A percentile compares a stretch with the other conserved stretches of the same genome.
phyloP scores from a whole-genome alignment of 2,113 vertebrate genomes.

The Dunckerocampus dactyliophorus region DNA sequence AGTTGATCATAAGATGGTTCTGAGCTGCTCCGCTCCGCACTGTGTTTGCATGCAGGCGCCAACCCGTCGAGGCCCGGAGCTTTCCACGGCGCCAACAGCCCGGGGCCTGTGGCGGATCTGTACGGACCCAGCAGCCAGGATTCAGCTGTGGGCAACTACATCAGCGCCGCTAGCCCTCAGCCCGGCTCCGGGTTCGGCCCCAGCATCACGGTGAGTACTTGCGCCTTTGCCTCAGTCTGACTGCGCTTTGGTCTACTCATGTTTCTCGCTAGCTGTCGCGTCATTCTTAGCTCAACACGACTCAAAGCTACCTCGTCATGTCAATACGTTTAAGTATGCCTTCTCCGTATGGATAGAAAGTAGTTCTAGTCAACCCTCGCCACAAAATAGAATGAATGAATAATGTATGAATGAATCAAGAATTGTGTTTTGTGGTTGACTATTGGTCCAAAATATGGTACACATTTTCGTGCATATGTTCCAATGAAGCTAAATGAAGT shows the following conservation, averaged over 20 bases:
- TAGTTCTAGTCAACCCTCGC: too few relatives aligned
- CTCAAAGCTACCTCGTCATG: too few relatives aligned
- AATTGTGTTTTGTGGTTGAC: too few relatives aligned
- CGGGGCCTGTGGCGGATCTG: conserved; percentile 92
- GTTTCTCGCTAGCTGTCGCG: too few relatives aligned
- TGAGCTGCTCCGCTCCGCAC: conserved; percentile 73
- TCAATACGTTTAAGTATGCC: too few relatives aligned
- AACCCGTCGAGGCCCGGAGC: conserved; percentile 92
- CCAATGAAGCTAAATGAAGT: too few relatives aligned
- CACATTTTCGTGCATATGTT: too few relatives aligned
- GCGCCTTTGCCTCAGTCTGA: conserved; percentile 17
- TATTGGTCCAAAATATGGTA: too few relatives aligned
- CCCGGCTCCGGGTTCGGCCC: conserved; percentile 95
- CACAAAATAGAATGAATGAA: too few relatives aligned
- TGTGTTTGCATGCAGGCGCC: conserved; percentile 85
- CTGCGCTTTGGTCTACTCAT: background rate
- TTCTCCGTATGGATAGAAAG: too few relatives aligned
- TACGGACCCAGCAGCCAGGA: conserved; percentile 97
- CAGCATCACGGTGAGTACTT: conserved; percentile 92
- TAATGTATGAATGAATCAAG: too few relatives aligned
- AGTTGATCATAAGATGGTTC: conserved; percentile 37
- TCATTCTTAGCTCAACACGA: too few relatives aligned
- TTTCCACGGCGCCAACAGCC: conserved; percentile 96
- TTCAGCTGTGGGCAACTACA: conserved; percentile 98
- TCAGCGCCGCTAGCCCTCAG: conserved; percentile 97